Conservation (phyloP, 2,888 invertebrate species). For the Eristalis arbustorum region DNA sequence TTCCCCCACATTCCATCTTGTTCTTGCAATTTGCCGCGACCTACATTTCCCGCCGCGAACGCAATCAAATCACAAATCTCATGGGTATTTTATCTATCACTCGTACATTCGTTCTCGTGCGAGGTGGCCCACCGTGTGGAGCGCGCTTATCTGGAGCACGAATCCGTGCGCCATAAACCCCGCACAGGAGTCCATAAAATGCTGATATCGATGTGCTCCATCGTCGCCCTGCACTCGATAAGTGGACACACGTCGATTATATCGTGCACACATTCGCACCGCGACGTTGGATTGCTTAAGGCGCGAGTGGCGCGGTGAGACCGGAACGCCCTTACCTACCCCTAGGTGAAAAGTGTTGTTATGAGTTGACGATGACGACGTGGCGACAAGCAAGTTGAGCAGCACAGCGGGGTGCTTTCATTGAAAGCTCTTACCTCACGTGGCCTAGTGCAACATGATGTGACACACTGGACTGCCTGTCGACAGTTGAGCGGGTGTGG, state of each 20-base stretch:
- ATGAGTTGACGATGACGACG: constrained; percentile 21
- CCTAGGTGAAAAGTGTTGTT: constrained; percentile 27
- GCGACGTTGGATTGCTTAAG: constrained; percentile 34
- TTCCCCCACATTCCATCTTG: constrained; percentile 38
- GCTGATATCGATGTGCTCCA: background rate
- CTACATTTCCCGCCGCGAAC: constrained; percentile 59
- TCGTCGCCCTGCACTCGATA: constrained; percentile 1
- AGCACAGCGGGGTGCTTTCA: constrained; percentile 18
- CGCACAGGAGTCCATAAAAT: background rate
- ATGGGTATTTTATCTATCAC: constrained; percentile 55
- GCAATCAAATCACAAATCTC: constrained; percentile 63
- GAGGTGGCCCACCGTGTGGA: background rate
- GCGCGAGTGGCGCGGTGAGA: background rate
- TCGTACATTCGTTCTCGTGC: background rate
- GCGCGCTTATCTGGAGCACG: constrained; percentile 28
- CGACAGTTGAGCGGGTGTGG: background rate
- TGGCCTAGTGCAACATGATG: constrained; percentile 3
- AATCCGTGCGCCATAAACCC: constrained; percentile 46
- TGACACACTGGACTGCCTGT: constrained; percentile 5
- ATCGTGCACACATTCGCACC: background rate
- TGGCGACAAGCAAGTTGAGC: constrained; percentile 3
- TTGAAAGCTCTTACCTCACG: constrained; percentile 11
- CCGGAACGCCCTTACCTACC: constrained; percentile 48
- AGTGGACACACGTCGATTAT: constrained; percentile 10
- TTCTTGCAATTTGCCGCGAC: constrained; percentile 61